Evolutionary conservation across 1,140 invertebrate genomes (phyloP), one percentile per base, ranked within the genome.

Genomic region (Euura saliciscinereae): DNA sequence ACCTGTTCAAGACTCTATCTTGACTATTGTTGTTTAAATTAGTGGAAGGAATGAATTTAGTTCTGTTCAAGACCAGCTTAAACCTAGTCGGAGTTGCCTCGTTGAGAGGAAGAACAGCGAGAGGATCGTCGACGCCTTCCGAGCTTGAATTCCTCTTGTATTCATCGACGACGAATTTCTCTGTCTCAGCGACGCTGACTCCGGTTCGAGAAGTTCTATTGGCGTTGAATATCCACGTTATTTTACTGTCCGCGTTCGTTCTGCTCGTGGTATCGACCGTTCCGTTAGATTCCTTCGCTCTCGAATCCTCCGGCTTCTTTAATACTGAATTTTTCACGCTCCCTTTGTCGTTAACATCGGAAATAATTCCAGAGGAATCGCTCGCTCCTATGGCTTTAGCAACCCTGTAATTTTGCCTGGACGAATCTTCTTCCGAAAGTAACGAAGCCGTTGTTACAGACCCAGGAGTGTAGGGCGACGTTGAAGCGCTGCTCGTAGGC

Each of bases 81-180:
- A 79, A 71, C 65, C 75, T 77, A 7, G 77, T 76, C 28, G 77
- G 28, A 28, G 28, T 74, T 68, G 79, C 80, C 46, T 78, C 77
- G 71, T 76, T 78, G 11, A 85, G 69, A 43, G 85, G 82, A 70
- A 83, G 70, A 43, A 84, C 85, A n/a, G 82, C 83, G 43, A 85
- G 75, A 73, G 80, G 76, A 59, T 83, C 79, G 28, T 80, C 75
- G 10, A 78, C 71, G n/a, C 76, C 77, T 44, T 65, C 13, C 71
- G 69, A 78, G n/a, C 44, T 70, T 43, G 67, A 72, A 70, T 71
- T 76, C n/a, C 65, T 73, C 42, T 72, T 75, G 4, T 71, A 69
- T 5, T 75, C 74, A 10, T 76, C 73, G 3, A 75, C 28, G 28
- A 28, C 28, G 1, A 28, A 28, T 28, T 28, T 28, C 28, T 28